Evolutionary conservation across 2,888 invertebrate species (phyloP).

Genomic region (Synergus gifuensis): DNA sequence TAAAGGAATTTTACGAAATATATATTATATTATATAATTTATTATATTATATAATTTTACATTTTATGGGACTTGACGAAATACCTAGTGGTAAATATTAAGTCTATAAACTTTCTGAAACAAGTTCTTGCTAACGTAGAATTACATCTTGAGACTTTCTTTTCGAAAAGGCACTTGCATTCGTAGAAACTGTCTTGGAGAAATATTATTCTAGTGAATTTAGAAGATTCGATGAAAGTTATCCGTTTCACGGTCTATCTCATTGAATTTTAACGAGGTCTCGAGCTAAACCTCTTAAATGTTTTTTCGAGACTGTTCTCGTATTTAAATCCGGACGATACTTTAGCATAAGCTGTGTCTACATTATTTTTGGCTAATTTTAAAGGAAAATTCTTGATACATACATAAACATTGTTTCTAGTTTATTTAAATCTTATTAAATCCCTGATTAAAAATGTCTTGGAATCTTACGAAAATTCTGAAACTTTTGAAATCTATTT

Average conservation of each 20-base stretch:
- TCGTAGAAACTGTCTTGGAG: neutral
- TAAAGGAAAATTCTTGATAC: neutral
- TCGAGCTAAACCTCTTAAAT: no score
- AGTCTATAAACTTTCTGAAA: neutral
- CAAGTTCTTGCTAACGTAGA: constrained; percentile 12
- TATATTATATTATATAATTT: no score
- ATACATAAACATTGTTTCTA: no score
- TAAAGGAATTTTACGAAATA: no score
- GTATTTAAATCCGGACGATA: neutral
- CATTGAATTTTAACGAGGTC: neutral
- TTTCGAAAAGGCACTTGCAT: neutral
- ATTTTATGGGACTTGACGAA: neutral
- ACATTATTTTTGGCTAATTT: neutral
- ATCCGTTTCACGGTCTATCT: neutral
- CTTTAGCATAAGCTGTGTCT: neutral
- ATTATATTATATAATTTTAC: no score
- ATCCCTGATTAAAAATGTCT: no score
- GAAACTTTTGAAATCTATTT: no score
- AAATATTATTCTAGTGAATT: constrained; percentile 20
- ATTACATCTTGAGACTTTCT: neutral
- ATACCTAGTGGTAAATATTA: no score
- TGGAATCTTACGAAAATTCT: no score
- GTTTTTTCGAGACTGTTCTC: neutral
- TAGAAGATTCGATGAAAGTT: neutral
- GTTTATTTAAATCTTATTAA: no score